Conservation (phyloP, 2,888 invertebrate genomes). For the Heteropelma amictum region DNA sequence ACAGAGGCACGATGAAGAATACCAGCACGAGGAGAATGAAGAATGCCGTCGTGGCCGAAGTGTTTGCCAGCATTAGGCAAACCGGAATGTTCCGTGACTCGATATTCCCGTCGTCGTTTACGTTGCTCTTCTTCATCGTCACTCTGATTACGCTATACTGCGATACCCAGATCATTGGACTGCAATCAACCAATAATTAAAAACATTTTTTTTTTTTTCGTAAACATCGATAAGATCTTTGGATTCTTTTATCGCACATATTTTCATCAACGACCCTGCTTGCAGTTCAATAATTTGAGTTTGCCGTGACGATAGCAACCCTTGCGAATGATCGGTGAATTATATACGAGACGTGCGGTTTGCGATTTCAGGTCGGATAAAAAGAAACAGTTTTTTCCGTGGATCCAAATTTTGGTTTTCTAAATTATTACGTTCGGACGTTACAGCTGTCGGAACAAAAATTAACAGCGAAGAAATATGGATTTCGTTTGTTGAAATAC, state of each 20-base stretch:
- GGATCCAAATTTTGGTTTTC: no score
- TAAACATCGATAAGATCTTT: not conserved
- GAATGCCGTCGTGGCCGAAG: conserved; percentile 87
- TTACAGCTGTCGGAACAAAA: no score
- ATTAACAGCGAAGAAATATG: no score
- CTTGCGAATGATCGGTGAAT: not conserved
- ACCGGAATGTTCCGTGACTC: conserved; percentile 82
- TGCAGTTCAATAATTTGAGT: conserved; percentile 63
- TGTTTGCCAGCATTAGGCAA: conserved; percentile 89
- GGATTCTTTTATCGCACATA: not conserved
- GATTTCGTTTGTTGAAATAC: no score
- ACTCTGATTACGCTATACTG: conserved; percentile 69
- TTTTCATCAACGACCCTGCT: conserved; percentile 44
- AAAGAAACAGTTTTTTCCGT: no score
- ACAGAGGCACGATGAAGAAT: conserved; percentile 89
- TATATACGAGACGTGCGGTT: not conserved
- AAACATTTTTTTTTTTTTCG: conserved; percentile 46
- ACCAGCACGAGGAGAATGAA: conserved; percentile 87
- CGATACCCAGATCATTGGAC: conserved; percentile 82
- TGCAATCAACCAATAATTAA: conserved; percentile 81
- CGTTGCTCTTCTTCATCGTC: conserved; percentile 67
- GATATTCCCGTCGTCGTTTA: conserved; percentile 83
- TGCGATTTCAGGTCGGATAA: not conserved
- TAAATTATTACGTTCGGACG: no score
- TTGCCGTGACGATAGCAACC: not conserved